These are phyloP conservation scores for Pygocentrus nattereri DNA, from an alignment of 2,797 vertebrate genomes.

Conservation along the genomic window DNA sequence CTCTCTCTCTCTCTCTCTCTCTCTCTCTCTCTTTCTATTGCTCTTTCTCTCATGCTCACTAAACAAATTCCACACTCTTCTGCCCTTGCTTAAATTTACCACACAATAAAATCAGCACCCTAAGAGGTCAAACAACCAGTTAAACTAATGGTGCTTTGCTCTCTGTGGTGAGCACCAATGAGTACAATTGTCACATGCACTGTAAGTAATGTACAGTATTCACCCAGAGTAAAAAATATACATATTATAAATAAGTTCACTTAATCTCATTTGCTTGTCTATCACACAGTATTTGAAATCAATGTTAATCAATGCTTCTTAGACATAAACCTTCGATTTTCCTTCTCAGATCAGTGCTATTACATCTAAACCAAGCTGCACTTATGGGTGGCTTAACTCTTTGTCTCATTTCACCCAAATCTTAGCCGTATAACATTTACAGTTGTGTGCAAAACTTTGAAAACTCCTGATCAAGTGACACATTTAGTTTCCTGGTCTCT, in stretches of 20 bases:
- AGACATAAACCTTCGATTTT: not conserved
- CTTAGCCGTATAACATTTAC: too few relatives aligned
- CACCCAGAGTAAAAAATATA: not conserved
- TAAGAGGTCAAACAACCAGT: constrained; percentile 31
- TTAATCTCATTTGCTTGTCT: too few relatives aligned
- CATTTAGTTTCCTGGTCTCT: too few relatives aligned
- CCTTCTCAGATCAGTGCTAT: too few relatives aligned
- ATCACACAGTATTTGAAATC: too few relatives aligned
- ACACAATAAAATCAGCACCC: constrained; percentile 22
- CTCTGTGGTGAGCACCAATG: not conserved
- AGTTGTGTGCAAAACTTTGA: too few relatives aligned
- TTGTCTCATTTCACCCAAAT: too few relatives aligned
- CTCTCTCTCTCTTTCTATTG: not conserved
- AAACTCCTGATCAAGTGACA: too few relatives aligned
- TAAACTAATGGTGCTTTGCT: constrained; percentile 26
- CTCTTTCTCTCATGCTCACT: not conserved
- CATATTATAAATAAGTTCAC: too few relatives aligned
- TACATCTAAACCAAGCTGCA: too few relatives aligned
- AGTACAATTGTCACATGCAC: not conserved
- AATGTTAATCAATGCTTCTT: too few relatives aligned
- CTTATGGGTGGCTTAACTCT: not conserved
- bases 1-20: not conserved
- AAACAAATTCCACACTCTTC: constrained; percentile 20
- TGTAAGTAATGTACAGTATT: not conserved
- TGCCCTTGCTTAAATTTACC: constrained; percentile 20